Evolutionary conservation across 2,113 vertebrate species (phyloP), one percentile per base, ranked within the genome.

Genomic region (Electrona antarctica): DNA sequence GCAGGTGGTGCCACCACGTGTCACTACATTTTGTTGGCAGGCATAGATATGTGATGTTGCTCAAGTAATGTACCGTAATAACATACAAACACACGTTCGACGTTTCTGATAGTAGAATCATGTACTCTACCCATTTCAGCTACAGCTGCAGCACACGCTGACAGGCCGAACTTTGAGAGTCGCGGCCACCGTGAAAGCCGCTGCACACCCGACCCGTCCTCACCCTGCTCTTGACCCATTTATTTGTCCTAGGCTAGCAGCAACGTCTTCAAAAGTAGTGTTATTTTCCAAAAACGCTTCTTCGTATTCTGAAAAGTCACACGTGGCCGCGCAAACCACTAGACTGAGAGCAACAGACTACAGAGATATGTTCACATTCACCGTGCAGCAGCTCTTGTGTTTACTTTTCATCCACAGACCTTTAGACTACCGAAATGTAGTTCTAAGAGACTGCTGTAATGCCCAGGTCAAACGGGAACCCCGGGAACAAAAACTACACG

Each of bases 91-190:
- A 41, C 33, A 41, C 33, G 33, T 41, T 41, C 21, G 21, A 21
- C 21, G 21, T 21, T 21, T 21, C 21, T 21, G 21, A 21, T 6
- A 41, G 33, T 41, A 41, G 33, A 41, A 41, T 21, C 1, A 21
- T 4, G 33, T 41, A 41, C 33, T 41, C 72, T 94, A 95, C 95
- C 94, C 92, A 95, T 87, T 91, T 96, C 95, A 79, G 95, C 95
- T 86, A 93, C 92, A 67, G 90, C 81, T 12, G 95, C 95, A 29
- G 94, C 94, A 77, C 92, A 94, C 79, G 93, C 95, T 54, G 95
- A 95, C 73, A 96, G 84, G 8, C 86, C 74, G 87, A 95, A 96
- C 90, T 93, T 95, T 93, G 91, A 91, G 74, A 83, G 79, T 69
- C 84, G 89, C 67, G 95, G 94, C 92, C 94, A 95, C 88, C 85